A percentile compares a stretch with the other conserved stretches of the same genome.
These are phyloP conservation scores for Creontiades dilutus DNA, from an alignment of 2,888 invertebrate genomes.

Conservation along the genomic window DNA sequence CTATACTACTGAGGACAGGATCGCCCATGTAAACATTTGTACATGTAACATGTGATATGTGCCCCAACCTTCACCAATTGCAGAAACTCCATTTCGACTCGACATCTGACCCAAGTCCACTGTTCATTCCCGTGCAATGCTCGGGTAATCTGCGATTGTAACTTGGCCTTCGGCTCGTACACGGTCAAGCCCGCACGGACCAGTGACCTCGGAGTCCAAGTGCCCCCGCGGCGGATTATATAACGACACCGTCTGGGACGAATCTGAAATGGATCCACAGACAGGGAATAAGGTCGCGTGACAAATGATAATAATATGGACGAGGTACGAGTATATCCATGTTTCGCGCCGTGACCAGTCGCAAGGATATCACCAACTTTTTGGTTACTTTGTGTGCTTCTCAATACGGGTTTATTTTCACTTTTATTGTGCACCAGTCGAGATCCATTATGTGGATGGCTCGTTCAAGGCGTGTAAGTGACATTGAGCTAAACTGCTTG, in stretches of 20 bases:
- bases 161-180: not conserved
- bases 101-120: too few relatives aligned
- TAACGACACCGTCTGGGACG: conserved; percentile 29
- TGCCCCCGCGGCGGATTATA: conserved; percentile 9
- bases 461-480: not conserved
- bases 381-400: not conserved
- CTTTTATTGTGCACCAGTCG: not conserved
- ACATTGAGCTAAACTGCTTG: not conserved
- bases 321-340: not conserved
- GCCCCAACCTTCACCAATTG: too few relatives aligned
- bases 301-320: conserved; percentile 31
- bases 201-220: not conserved
- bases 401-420: not conserved
- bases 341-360: conserved; percentile 10
- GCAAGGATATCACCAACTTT: conserved; percentile 20
- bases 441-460: not conserved
- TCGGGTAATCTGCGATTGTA: not conserved
- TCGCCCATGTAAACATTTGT: too few relatives aligned
- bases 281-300: conserved; percentile 31
- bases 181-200: not conserved
- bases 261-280: conserved; percentile 31
- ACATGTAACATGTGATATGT: too few relatives aligned
- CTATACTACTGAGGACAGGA: too few relatives aligned
- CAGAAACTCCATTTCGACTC: too few relatives aligned
- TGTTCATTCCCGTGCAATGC: not conserved